Evolutionary conservation across 2,113 vertebrate genomes (phyloP), one percentile per base, ranked within the genome.

Genomic region (Chauna torquata): DNA sequence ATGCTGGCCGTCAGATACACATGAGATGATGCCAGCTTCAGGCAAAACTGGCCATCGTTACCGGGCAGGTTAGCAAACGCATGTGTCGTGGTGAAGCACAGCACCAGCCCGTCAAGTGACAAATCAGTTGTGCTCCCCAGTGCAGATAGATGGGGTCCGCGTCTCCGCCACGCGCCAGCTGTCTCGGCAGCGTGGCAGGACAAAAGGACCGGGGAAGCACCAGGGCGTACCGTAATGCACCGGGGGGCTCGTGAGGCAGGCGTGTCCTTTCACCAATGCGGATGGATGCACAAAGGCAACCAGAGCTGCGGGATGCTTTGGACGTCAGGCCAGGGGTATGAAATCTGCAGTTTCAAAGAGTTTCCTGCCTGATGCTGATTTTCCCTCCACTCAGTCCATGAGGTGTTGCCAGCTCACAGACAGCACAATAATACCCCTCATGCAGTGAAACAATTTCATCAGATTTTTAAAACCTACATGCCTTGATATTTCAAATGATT

Each of bases 1-100:
- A 20, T 0, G 1, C 16, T 0, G 1, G 15, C 86, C 54, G 36
- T 36, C 19, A 76, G 62, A 36, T 25, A 52, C 38, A 22, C 36
- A 42, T 7, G 10, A 83, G 54, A 34, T 9, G 9, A 36, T 1
- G 8, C 65, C 6, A 13, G 58, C 44, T 74, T 52, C 24, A 44
- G 55, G 44, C 50, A 65, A 76, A 80, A 36, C 40, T 61, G 34
- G 34, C 59, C 27, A 80, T 86, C 86, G 36, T 83, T 80, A 65
- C 40, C 2, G 1, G 81, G 40, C 15, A 34, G 36, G 10, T 24
- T 32, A 38, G 58, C 40, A 87, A 66, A 74, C 30, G 28, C 6
- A 1, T n/a, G 4, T 30, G 40, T 20, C 54, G 5, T 4, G 36
- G 40, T 57, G 84, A 81, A 72, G 58, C 40, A 81, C 24, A 42